Percentiles rank a stretch among this genome's conserved stretches.
Evolutionary conservation across 1,140 invertebrate species (phyloP).

Genomic region (Heterodera schachtii): DNA sequence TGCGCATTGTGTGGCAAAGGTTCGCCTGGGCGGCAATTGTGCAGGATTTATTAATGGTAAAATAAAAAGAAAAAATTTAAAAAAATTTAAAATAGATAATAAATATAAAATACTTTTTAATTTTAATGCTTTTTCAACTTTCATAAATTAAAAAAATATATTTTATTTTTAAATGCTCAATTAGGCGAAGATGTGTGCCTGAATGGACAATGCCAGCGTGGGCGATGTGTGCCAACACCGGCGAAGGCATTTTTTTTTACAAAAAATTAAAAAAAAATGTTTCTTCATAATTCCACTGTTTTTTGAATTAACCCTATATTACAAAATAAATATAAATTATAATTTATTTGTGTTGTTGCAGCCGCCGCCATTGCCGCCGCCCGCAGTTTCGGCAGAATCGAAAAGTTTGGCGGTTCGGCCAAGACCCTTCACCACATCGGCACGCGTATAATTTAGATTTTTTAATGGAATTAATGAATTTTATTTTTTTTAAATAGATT

Average conservation of each 20-base stretch:
- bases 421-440: background rate
- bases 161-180: background rate
- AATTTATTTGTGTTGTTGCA: background rate
- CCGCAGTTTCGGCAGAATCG: no score
- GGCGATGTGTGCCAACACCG: conserved; percentile 35
- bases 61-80: background rate
- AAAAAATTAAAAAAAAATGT: no score
- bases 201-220: conserved; percentile 47
- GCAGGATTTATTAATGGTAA: conserved; percentile 35
- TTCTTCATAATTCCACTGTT: no score
- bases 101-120: background rate
- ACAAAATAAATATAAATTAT: no score
- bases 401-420: background rate
- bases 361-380: background rate
- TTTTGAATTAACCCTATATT: no score
- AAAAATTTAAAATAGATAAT: no score
- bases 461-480: background rate
- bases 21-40: conserved; percentile 53
- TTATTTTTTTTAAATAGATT: background rate
- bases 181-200: conserved; percentile 45
- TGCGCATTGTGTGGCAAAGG: conserved; percentile 55
- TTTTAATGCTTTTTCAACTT: conserved; percentile 3
- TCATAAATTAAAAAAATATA: conserved; percentile 19
- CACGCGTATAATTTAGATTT: background rate
- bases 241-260: background rate